These are phyloP conservation scores for Micromys minutus DNA, from an alignment of 2,113 vertebrate species.

Conservation along the genomic window DNA sequence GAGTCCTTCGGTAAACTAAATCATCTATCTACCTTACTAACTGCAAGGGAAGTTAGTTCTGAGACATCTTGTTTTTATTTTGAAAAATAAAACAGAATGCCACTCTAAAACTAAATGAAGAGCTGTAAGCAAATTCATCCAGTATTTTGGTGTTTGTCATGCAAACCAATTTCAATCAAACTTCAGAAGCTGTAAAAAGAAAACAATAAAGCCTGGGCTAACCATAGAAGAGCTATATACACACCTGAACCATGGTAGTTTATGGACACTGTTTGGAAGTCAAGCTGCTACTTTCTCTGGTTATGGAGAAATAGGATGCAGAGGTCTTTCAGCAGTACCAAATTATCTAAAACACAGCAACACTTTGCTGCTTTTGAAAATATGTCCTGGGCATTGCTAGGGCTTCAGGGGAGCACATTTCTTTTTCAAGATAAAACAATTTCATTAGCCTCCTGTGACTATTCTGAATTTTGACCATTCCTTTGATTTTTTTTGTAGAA, in stretches of 20 bases:
- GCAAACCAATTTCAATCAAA: neutral
- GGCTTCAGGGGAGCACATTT: neutral
- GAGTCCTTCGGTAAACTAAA: conserved; percentile 33
- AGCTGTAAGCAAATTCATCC: neutral
- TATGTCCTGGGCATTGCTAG: neutral
- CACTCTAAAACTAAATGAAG: conserved; percentile 22
- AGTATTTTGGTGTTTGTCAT: conserved; percentile 36
- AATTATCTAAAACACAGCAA: conserved; percentile 30
- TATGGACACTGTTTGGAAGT: conserved; percentile 9
- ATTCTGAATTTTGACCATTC: conserved; percentile 36
- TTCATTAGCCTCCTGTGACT: neutral
- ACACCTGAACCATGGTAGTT: neutral
- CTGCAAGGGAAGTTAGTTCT: conserved; percentile 38
- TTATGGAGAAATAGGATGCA: neutral
- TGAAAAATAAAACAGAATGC: neutral
- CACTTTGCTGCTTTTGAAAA: conserved; percentile 2
- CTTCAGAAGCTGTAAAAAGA: conserved; percentile 18
- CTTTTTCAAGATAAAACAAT: conserved; percentile 23
- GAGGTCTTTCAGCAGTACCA: conserved; percentile 4
- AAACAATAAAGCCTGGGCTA: conserved; percentile 29
- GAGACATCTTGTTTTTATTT: conserved; percentile 36
- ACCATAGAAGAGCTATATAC: neutral
- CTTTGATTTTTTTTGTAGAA: conserved; percentile 48
- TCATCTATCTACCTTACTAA: conserved; percentile 33
- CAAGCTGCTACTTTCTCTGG: conserved; percentile 24